Percentiles rank a stretch among this genome's conserved stretches.
phyloP scores from a whole-genome alignment of 2,888 invertebrate genomes.

The Agapostemon virescens region DNA sequence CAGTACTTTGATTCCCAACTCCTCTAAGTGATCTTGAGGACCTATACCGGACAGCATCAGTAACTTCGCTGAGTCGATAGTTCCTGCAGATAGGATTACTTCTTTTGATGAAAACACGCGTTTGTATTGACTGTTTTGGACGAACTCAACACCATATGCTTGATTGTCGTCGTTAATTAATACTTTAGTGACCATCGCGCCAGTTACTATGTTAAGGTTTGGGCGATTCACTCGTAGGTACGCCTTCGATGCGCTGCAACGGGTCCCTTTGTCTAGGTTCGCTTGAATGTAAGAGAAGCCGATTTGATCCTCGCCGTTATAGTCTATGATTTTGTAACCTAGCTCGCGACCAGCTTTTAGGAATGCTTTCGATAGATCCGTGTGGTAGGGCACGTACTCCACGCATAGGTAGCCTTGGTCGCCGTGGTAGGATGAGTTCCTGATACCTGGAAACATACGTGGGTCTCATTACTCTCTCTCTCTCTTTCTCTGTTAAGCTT shows the following conservation, averaged over 20 bases:
- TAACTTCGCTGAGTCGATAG: slow-evolving; percentile 90
- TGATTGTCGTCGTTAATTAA: slow-evolving; percentile 72
- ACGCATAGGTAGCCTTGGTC: slow-evolving; percentile 78
- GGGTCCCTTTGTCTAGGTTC: slow-evolving; percentile 81
- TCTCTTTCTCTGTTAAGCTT: background rate
- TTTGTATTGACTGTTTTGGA: slow-evolving; percentile 83
- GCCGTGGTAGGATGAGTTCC: slow-evolving; percentile 81
- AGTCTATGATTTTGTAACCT: slow-evolving; percentile 78
- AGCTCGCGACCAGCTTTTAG: slow-evolving; percentile 77
- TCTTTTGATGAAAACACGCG: slow-evolving; percentile 83
- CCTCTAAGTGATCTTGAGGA: slow-evolving; percentile 83
- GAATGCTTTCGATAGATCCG: slow-evolving; percentile 76
- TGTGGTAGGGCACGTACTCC: slow-evolving; percentile 78
- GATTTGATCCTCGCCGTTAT: slow-evolving; percentile 81
- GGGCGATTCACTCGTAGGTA: slow-evolving; percentile 81
- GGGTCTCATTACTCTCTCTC: background rate
- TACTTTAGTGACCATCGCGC: slow-evolving; percentile 73
- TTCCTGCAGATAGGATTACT: slow-evolving; percentile 86
- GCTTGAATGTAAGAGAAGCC: slow-evolving; percentile 83
- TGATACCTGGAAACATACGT: slow-evolving; percentile 79
- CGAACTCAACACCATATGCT: slow-evolving; percentile 76
- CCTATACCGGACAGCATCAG: slow-evolving; percentile 86
- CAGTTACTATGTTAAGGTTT: slow-evolving; percentile 76
- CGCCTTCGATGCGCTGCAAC: slow-evolving; percentile 82
- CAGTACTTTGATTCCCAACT: slow-evolving; percentile 83